Conservation (phyloP, 2,797 vertebrate genomes). For the Nyctibius grandis region DNA sequence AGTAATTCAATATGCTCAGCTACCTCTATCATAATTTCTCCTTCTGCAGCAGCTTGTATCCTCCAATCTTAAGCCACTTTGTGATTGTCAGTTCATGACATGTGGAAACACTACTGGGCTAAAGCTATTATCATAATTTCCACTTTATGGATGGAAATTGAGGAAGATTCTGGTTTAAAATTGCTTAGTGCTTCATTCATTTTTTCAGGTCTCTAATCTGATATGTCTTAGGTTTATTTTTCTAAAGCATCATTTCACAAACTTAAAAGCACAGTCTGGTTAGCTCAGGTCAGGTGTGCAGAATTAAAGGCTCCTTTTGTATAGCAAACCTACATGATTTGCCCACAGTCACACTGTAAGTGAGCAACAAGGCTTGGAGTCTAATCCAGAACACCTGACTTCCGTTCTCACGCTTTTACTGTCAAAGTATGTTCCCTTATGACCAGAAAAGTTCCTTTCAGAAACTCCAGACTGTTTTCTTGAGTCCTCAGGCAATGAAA, state of each 20-base stretch:
- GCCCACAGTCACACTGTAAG: background rate
- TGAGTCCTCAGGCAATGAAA: background rate
- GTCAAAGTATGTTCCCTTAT: background rate
- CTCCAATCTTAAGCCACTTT: background rate
- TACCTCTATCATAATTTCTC: background rate
- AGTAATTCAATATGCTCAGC: slow-evolving; percentile 13
- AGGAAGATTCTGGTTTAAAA: background rate
- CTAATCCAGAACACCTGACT: background rate
- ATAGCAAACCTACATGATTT: background rate
- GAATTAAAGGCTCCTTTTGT: background rate
- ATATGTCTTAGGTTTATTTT: background rate
- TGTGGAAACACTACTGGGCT: background rate
- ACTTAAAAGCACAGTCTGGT: background rate
- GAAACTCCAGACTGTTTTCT: background rate
- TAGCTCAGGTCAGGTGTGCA: background rate
- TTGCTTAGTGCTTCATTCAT: background rate
- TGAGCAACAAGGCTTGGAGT: background rate
- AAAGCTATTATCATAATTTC: background rate
- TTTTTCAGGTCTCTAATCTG: background rate
- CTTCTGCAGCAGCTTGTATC: background rate
- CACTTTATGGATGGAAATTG: background rate
- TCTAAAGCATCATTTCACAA: background rate
- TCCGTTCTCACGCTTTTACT: background rate
- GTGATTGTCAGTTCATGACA: background rate
- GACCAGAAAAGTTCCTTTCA: background rate